These are phyloP conservation scores for Clarias macrocephalus DNA, from an alignment of 2,113 vertebrate species.

Conservation along the genomic window DNA sequence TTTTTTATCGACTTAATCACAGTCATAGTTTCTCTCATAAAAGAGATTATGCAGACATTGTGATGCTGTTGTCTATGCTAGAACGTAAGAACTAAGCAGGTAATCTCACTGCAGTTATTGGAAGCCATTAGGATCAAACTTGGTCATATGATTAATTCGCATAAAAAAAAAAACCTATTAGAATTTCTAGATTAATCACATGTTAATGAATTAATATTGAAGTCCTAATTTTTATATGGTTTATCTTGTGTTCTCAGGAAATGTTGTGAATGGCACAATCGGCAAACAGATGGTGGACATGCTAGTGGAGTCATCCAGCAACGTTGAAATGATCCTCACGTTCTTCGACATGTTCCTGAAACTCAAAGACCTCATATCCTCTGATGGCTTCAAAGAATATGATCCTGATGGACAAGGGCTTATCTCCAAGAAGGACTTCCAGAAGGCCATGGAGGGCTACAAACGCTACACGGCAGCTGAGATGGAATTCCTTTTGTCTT, in stretches of 20 bases:
- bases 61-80: no score
- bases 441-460: constrained; percentile 91
- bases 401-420: constrained; percentile 86
- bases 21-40: no score
- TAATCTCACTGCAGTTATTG: no score
- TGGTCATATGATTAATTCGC: no score
- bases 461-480: constrained; percentile 86
- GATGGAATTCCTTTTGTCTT: constrained; percentile 87
- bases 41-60: no score
- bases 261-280: constrained; percentile 93
- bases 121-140: no score
- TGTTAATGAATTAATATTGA: no score
- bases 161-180: no score
- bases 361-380: constrained; percentile 90
- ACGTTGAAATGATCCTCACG: constrained; percentile 94
- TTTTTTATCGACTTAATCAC: no score
- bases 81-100: no score
- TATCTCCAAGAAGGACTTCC: constrained; percentile 91
- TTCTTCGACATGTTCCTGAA: constrained; percentile 98
- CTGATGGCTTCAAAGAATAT: constrained; percentile 86
- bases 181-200: no score
- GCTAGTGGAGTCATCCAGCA: constrained; percentile 92
- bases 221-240: neutral
- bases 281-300: constrained; percentile 99
- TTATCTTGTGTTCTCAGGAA: constrained; percentile 71